Evolutionary conservation across 2,113 vertebrate species (phyloP), one percentile per base, ranked within the genome.

Genomic region (Nanorana parkeri): DNA sequence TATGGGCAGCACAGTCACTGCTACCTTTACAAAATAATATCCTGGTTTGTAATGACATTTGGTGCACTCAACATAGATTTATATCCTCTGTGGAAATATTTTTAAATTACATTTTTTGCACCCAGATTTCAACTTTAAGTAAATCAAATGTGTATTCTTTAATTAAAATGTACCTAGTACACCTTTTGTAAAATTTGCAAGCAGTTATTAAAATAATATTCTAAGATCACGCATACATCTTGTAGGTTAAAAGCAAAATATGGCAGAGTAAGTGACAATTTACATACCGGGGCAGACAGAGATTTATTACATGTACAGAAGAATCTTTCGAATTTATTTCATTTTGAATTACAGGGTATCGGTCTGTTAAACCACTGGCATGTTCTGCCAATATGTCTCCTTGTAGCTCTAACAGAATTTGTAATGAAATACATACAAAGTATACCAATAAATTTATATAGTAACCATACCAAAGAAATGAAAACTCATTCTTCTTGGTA

Each of bases 361-460:
- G 86, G 88, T 85, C 93, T 91, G 89, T 91, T 89, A 86, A 91
- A 89, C 89, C 89, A 86, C 87, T 87, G 80, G 80, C 85, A 85
- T 84, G 86, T 87, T 91, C 68, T 85, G 89, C 88, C 88, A 86
- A 88, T 86, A 87, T 63, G 21, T 76, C 88, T 90, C 89, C 91
- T 87, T 90, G 72, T 76, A 83, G 88, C 81, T 86, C 89, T 90
- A 88, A 86, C 92, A 90, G 91, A 93, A 93, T 94, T 92, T 94
- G 93, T 93, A 94, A 94, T 91, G 91, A 0, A 17, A 89, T 89
- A 91, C 92, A 94, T 93, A 94, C 91, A 90, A 92, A 93, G 92
- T 93, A 89, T 88, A 89, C 90, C 93, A 91, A 94, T 94, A 94
- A 94, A 94, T 94, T 94, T 93, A 91, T 93, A 87, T 92, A 89